phyloP scores from a whole-genome alignment of 2,113 vertebrate genomes.

The Rhadina sibilatrix region DNA sequence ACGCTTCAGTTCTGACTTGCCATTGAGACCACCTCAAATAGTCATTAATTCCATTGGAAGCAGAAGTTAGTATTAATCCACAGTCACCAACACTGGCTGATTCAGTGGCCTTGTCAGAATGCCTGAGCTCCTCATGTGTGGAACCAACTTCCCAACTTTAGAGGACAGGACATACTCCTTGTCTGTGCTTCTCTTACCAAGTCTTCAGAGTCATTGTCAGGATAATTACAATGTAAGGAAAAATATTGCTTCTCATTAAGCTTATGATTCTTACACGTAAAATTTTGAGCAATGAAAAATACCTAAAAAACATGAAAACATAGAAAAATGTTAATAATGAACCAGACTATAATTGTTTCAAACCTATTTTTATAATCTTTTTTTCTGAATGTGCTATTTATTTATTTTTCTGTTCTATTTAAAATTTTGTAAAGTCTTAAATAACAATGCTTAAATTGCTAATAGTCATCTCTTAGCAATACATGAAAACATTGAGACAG shows the following conservation, averaged over 20 bases:
- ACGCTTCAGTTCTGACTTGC: not conserved
- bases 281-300: not conserved
- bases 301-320: not conserved
- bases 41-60: not conserved
- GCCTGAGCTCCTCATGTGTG: not conserved
- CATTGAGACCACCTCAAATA: not conserved
- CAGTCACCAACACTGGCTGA: not conserved
- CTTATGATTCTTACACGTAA: not conserved
- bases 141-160: not conserved
- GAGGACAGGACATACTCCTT: not conserved
- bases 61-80: not conserved
- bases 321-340: not conserved
- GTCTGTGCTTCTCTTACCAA: not conserved
- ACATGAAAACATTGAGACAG: not conserved
- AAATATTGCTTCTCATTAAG: not conserved
- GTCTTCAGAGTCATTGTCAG: not conserved
- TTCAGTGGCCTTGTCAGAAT: not conserved
- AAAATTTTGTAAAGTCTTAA: not conserved
- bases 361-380: not conserved
- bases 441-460: not conserved
- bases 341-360: not conserved
- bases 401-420: not conserved
- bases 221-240: not conserved
- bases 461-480: not conserved
- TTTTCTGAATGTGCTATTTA: not conserved